Conservation (phyloP, 1,140 invertebrate species). For the Goniozus legneri region DNA sequence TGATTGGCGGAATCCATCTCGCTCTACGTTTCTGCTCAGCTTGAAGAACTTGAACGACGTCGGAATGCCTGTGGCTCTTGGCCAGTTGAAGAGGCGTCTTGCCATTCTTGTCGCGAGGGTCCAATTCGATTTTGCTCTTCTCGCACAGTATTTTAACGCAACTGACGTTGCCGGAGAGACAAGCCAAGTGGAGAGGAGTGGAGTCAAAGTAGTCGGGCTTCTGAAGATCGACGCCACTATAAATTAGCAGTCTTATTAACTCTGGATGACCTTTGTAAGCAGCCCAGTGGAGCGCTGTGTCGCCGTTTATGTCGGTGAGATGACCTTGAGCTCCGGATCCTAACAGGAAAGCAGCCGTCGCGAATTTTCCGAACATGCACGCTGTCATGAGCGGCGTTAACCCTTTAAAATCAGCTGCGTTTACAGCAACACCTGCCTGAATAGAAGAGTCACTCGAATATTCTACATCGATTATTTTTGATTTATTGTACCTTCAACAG, state of each 20-base stretch:
- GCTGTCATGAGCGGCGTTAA: constrained; percentile 87
- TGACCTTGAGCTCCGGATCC: constrained; percentile 83
- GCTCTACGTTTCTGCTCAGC: constrained; percentile 75
- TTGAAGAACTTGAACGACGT: constrained; percentile 77
- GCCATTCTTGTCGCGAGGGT: constrained; percentile 84
- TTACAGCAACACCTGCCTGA: constrained; percentile 81
- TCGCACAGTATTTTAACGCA: constrained; percentile 81
- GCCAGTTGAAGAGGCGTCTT: constrained; percentile 87
- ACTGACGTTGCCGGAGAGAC: constrained; percentile 78
- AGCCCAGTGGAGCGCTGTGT: constrained; percentile 90
- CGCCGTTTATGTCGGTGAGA: constrained; percentile 85
- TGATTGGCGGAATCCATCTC: constrained; percentile 80
- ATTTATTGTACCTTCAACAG: constrained; percentile 63
- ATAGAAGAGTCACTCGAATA: background rate
- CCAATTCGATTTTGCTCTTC: constrained; percentile 83
- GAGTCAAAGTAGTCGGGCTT: constrained; percentile 91
- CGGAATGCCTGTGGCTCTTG: constrained; percentile 78
- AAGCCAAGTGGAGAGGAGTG: constrained; percentile 89
- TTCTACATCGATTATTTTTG: background rate
- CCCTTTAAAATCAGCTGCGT: constrained; percentile 87
- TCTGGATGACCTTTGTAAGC: constrained; percentile 89
- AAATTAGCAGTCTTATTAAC: constrained; percentile 82
- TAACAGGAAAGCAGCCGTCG: constrained; percentile 82
- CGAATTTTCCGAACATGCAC: constrained; percentile 88
- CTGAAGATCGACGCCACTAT: constrained; percentile 82